These are phyloP conservation scores for Phylloscopus whistleri DNA, from an alignment of 2,113 vertebrate genomes.

Conservation along the genomic window DNA sequence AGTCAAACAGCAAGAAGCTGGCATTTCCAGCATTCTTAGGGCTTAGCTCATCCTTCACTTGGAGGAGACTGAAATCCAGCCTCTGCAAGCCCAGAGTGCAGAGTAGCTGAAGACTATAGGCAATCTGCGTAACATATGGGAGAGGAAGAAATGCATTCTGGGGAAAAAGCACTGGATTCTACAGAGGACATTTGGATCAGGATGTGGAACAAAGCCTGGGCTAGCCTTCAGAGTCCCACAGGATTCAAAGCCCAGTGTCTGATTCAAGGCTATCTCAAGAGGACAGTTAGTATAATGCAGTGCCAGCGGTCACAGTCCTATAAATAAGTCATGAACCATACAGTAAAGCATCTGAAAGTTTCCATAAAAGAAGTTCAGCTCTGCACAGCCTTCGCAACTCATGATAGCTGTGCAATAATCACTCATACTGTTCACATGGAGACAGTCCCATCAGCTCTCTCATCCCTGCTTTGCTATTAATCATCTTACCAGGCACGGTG, in stretches of 20 bases:
- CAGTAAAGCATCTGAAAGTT: not conserved
- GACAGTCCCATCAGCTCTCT: not conserved
- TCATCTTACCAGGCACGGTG: constrained; percentile 71
- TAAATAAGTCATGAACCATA: constrained; percentile 20
- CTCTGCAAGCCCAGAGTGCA: not conserved
- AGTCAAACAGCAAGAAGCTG: constrained; percentile 30
- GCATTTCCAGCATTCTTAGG: not conserved
- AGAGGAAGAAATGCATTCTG: not conserved
- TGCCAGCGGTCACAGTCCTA: not conserved
- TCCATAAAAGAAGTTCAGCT: not conserved
- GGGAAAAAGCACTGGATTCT: not conserved
- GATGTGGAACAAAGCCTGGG: not conserved
- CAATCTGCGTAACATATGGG: not conserved
- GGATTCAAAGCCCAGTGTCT: not conserved
- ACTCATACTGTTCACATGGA: not conserved
- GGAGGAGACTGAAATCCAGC: not conserved
- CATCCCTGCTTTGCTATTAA: not conserved
- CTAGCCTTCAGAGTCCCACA: not conserved
- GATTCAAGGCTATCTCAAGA: constrained; percentile 27
- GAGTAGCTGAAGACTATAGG: not conserved
- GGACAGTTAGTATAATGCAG: not conserved
- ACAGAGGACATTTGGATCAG: not conserved
- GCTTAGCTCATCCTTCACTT: not conserved
- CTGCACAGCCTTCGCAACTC: not conserved
- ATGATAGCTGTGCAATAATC: not conserved